phyloP scores from a whole-genome alignment of 1,140 invertebrate genomes.

The Papilio aristodemus region DNA sequence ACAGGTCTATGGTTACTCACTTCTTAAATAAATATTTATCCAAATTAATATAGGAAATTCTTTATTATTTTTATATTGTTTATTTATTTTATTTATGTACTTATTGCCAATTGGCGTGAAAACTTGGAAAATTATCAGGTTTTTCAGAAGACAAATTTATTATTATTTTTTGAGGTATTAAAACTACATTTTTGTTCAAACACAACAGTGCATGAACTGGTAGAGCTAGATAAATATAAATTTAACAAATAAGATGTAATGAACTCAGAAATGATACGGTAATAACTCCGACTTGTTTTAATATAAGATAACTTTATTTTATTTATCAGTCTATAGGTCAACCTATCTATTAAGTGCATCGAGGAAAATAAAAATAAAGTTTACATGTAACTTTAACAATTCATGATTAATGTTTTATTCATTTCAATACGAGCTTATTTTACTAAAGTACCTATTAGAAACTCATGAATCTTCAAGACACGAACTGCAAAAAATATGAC shows the following conservation, averaged over 20 bases:
- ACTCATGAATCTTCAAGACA: not conserved
- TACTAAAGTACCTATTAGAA: not conserved
- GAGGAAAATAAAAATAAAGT: not conserved
- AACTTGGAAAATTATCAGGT: too few relatives aligned
- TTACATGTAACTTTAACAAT: not conserved
- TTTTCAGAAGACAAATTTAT: too few relatives aligned
- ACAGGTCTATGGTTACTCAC: not conserved
- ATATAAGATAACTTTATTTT: not conserved
- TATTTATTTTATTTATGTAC: too few relatives aligned
- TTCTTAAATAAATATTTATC: too few relatives aligned
- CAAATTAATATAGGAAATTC: too few relatives aligned
- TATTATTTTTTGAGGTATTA: too few relatives aligned
- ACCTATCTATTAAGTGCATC: not conserved
- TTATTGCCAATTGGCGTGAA: too few relatives aligned
- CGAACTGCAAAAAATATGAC: conserved; percentile 7
- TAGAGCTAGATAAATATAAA: not conserved
- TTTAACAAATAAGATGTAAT: conserved; percentile 4
- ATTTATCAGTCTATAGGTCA: not conserved
- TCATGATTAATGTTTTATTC: conserved; percentile 2
- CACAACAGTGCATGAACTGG: too few relatives aligned
- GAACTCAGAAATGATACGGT: not conserved
- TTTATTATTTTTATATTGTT: too few relatives aligned
- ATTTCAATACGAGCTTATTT: conserved; percentile 7
- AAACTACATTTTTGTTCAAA: too few relatives aligned
- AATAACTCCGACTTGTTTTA: not conserved